A percentile compares a stretch with the other conserved stretches of the same genome.
Evolutionary conservation across 2,113 vertebrate species (phyloP).

Genomic region (Eulemur rufifrons): DNA sequence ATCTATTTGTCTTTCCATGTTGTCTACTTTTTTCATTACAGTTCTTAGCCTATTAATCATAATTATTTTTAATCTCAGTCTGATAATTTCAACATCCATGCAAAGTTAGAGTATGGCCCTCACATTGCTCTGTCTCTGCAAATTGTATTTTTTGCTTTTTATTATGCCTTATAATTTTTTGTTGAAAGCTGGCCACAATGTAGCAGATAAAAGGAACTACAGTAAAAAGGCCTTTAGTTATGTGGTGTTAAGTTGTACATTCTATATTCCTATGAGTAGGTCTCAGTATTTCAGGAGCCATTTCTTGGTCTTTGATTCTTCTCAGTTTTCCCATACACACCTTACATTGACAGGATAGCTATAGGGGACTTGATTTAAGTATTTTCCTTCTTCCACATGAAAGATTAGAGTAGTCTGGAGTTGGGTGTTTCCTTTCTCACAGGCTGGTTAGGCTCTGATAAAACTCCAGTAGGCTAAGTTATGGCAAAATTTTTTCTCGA

Average conservation of each 20-base stretch:
- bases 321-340: background rate
- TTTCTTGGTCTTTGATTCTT: background rate
- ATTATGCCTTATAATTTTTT: background rate
- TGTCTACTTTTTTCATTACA: background rate
- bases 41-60: background rate
- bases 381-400: background rate
- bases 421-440: background rate
- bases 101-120: background rate
- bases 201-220: background rate
- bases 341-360: background rate
- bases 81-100: background rate
- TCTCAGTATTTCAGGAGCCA: background rate
- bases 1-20: background rate
- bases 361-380: background rate
- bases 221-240: background rate
- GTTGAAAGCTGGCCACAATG: background rate
- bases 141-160: background rate
- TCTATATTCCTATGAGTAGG: background rate
- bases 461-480: background rate
- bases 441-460: background rate
- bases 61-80: background rate
- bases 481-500: background rate
- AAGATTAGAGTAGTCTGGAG: background rate
- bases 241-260: background rate
- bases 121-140: background rate